phyloP scores from a whole-genome alignment of 2,113 vertebrate genomes.

The Piaya cayana region DNA sequence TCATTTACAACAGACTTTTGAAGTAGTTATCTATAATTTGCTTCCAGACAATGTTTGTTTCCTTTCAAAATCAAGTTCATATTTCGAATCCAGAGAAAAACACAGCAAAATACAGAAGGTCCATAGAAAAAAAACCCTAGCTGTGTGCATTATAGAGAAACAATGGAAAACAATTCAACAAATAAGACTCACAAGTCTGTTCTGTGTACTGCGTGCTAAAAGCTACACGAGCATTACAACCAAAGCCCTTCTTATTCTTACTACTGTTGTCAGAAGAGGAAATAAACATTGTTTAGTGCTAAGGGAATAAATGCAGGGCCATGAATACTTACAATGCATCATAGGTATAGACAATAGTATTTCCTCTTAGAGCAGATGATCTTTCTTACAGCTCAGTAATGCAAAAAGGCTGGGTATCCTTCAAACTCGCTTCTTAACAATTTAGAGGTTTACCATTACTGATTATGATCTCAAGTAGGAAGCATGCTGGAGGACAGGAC shows the following conservation, averaged over 20 bases:
- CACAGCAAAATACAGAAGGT: neutral
- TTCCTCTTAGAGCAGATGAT: neutral
- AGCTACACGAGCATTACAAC: neutral
- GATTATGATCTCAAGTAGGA: neutral
- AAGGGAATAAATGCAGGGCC: neutral
- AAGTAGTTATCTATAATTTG: conserved; percentile 10
- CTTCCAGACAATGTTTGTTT: neutral
- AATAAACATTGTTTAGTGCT: neutral
- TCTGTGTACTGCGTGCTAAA: neutral
- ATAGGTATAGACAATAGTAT: neutral
- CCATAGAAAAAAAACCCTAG: neutral
- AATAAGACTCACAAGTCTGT: neutral
- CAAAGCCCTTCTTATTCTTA: neutral
- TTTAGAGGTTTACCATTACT: neutral
- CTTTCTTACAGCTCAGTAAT: neutral
- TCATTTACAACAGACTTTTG: conserved; percentile 3
- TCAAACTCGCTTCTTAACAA: neutral
- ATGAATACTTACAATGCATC: neutral
- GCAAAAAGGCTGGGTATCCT: neutral
- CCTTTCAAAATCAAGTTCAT: conserved; percentile 38
- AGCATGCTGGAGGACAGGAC: neutral
- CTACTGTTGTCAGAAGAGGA: neutral
- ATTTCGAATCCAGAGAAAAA: neutral
- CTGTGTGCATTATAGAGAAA: neutral
- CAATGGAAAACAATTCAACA: neutral